A percentile compares a stretch with the other conserved stretches of the same genome.
These are phyloP conservation scores for Aphidoletes aphidimyza DNA, from an alignment of 2,888 invertebrate genomes.

Conservation along the genomic window DNA sequence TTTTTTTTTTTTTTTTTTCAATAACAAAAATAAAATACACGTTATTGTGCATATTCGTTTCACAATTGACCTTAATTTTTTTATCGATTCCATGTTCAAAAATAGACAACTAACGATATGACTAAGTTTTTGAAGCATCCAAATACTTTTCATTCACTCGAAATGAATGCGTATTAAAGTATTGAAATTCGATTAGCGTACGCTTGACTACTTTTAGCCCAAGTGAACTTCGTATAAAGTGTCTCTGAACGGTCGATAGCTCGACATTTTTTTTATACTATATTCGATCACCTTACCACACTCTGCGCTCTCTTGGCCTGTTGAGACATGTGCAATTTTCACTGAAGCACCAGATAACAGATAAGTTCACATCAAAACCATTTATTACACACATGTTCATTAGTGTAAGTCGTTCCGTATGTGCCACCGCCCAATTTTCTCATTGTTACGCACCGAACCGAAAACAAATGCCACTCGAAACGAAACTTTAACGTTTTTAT, in stretches of 20 bases:
- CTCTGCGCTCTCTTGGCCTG: neutral
- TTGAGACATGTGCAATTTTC: neutral
- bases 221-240: neutral
- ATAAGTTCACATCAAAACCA: neutral
- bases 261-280: neutral
- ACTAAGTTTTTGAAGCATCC: too few species aligned
- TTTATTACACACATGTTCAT: slow-evolving; percentile 19
- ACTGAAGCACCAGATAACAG: neutral
- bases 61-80: neutral
- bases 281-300: slow-evolving; percentile 24
- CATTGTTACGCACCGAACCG: neutral
- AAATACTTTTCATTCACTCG: too few species aligned
- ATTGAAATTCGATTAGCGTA: neutral
- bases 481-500: neutral
- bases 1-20: too few species aligned
- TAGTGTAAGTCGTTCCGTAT: neutral
- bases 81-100: neutral
- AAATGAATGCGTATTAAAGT: too few species aligned
- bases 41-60: too few species aligned
- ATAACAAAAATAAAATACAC: too few species aligned
- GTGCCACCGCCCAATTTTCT: neutral
- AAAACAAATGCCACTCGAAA: too few species aligned
- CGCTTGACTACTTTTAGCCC: neutral
- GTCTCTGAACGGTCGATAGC: neutral
- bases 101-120: too few species aligned